Base-by-base conservation (phyloP, 2,113 vertebrate genomes). In the Rhegmatorhina hoffmannsi region DNA sequence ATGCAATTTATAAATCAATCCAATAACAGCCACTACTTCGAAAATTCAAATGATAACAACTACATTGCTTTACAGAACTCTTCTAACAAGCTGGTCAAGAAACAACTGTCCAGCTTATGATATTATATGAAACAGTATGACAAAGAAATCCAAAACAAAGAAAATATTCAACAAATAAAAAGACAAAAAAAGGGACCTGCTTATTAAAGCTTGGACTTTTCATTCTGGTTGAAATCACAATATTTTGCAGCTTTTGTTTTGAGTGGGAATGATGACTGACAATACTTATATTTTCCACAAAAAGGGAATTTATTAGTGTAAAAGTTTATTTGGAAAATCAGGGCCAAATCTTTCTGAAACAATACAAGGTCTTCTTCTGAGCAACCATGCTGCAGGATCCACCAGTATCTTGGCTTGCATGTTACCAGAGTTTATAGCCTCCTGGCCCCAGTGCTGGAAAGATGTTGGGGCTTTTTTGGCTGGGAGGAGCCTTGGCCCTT, bases 401-500 rank as follows among this genome's bases (percentile, higher is more conserved):
- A 38, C 21, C 28, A 62, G 23, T 21, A 46, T 2, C 60, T 62
- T 66, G 24, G 2, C 1, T 8, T 49, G 4, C 1, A 1, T 8
- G 10, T 53, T 77, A 12, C 26, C n/a, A 38, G 19, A 73, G 14
- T 33, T 43, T 33, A 1, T 29, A 68, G 29, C 15, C 15, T 60
- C 26, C 50, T 17, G 5, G 9, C 7, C 26, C 11, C 31, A 40
- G 24, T 0, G 2, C 21, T 44, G 11, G 34, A 36, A 75, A 59
- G 10, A 50, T 3, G 0, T 4, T 68, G 17, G 7, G 7, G 4
- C 9, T 3, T 28, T 67, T 60, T 31, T 36, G 16, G 15, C 11
- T 20, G 63, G 28, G 23, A 60, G 4, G 4, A 10, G 17, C n/a
- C 9, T 29, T 0, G 1, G 20, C 10, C 20, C 13, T 40, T 3